Conservation (phyloP, 1,140 invertebrate genomes). For the Phenacoccus solenopsis region DNA sequence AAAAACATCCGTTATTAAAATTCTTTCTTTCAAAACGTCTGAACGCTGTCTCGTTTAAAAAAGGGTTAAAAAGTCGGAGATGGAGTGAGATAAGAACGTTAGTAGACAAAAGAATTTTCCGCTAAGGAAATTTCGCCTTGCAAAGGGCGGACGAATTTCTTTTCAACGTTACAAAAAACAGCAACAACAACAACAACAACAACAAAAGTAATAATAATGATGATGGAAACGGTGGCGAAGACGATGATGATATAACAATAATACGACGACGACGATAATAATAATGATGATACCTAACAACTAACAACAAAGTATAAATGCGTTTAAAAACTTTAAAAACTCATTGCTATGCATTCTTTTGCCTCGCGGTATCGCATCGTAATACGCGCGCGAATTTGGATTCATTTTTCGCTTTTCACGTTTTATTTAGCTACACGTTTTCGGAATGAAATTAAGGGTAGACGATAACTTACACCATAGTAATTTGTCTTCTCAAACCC, state of each 20-base stretch:
- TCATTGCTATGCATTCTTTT: too few species aligned
- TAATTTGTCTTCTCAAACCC: too few species aligned
- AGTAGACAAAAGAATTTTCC: slow-evolving; percentile 12
- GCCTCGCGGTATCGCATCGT: neutral
- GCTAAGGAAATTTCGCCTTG: neutral
- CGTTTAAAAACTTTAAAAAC: neutral
- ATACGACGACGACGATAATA: neutral
- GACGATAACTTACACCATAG: too few species aligned
- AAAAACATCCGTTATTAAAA: slow-evolving; percentile 18
- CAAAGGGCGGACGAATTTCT: neutral
- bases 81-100: neutral
- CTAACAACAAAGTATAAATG: neutral
- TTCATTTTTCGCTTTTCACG: neutral
- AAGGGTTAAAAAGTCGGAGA: slow-evolving; percentile 6
- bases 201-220: too few species aligned
- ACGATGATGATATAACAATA: slow-evolving; percentile 4
- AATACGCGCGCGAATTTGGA: too few species aligned
- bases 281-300: too few species aligned
- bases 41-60: neutral
- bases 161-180: too few species aligned
- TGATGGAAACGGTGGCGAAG: too few species aligned
- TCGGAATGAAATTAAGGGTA: too few species aligned
- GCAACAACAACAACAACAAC: too few species aligned
- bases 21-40: slow-evolving; percentile 6
- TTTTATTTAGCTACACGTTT: too few species aligned